Percentiles rank a stretch among this genome's conserved stretches.
These are phyloP conservation scores for Portevinia maculata DNA, from an alignment of 2,888 invertebrate species.

Conservation along the genomic window DNA sequence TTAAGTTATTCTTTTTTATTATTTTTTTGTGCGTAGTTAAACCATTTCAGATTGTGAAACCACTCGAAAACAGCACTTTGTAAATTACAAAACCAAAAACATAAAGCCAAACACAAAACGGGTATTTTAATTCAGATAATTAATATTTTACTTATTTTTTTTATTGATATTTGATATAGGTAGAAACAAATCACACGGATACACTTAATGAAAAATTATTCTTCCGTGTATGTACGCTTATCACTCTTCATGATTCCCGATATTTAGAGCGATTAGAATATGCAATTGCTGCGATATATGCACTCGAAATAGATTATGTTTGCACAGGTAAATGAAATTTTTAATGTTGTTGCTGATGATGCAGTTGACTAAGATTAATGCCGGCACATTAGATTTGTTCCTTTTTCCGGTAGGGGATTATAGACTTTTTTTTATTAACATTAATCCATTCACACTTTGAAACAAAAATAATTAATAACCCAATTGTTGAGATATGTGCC, in stretches of 20 bases:
- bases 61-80: constrained; percentile 36
- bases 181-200: constrained; percentile 24
- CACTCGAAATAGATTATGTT: constrained; percentile 50
- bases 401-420: neutral
- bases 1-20: constrained; percentile 24
- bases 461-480: constrained; percentile 26
- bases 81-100: constrained; percentile 13
- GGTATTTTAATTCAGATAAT: constrained; percentile 57
- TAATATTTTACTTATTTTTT: constrained; percentile 43
- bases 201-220: constrained; percentile 19
- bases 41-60: constrained; percentile 25
- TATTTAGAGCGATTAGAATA: constrained; percentile 26
- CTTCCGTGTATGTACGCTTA: constrained; percentile 39
- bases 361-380: constrained; percentile 40
- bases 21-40: neutral
- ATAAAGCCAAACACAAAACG: constrained; percentile 52
- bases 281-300: constrained; percentile 16
- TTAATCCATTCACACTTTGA: constrained; percentile 30
- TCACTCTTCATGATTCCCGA: constrained; percentile 54
- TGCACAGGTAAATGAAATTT: too few relatives aligned
- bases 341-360: constrained; percentile 38
- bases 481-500: constrained; percentile 28
- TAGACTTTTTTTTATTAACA: constrained; percentile 17
- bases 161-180: constrained; percentile 5
- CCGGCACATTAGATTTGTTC: constrained; percentile 29